Evolutionary conservation across 1,140 invertebrate species (phyloP), one percentile per base, ranked within the genome.

Genomic region (Hirudo medicinalis): DNA sequence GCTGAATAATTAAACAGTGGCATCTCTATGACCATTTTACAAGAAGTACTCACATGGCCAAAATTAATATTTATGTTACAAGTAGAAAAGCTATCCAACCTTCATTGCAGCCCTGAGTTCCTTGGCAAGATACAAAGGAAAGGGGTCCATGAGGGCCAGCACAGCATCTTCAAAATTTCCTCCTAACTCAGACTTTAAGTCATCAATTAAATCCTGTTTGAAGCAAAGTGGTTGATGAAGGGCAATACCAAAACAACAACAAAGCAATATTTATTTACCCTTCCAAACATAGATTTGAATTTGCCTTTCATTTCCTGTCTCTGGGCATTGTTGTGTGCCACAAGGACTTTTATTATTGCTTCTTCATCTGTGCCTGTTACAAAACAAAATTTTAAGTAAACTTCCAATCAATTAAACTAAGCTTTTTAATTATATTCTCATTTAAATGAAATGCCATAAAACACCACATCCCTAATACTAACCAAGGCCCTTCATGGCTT

Each of bases 261-360:
- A 25, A 9, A 27, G 8, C 60, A 63, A 32, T 63, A 63, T 27
- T 63, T 27, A 63, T 27, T 63, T 11, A 89, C 89, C 82, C 94
- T 96, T 80, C 94, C 94, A 80, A 90, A 97, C 76, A 90, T 87
- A 67, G 90, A 91, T 84, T 97, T 97, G 82, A 91, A 98, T 0
- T 89, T 87, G 77, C 89, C 87, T 17, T 89, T 88, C 76, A 97
- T 94, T 81, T 96, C 89, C 73, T 92, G 83, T 75, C 94, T 86
- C 82, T 96, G 93, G 19, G 90, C 88, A 78, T 91, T 91, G 72
- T 90, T 90, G 75, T 93, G 86, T 76, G 89, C 88, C 60, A 89
- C 90, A 8, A 96, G 83, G 3, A 96, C 87, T 77, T 93, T 89
- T 77, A 94, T 95, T 76, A 97, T 91, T 66, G 90, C 87, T 78